phyloP scores from a whole-genome alignment of 2,797 vertebrate species.

The Neosilurus mollespiculum region DNA sequence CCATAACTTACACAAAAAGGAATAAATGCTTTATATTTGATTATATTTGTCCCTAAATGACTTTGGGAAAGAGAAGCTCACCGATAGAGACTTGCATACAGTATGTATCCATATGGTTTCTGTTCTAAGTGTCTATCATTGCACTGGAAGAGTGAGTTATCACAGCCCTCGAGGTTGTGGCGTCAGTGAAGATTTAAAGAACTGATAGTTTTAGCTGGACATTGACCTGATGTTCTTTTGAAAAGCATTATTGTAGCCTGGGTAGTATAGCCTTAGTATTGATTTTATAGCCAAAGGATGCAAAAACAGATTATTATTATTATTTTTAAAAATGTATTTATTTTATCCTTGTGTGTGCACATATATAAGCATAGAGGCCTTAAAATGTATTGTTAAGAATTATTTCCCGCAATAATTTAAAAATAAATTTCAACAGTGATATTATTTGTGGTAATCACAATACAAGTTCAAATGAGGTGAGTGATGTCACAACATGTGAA shows the following conservation, averaged over 20 bases:
- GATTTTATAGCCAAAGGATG: not conserved
- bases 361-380: not conserved
- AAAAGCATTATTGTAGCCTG: not conserved
- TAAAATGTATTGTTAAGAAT: not conserved
- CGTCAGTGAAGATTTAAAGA: not conserved
- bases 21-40: not conserved
- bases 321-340: no score
- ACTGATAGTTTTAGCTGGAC: slow-evolving; percentile 2
- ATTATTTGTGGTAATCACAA: not conserved
- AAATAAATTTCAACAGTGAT: no score
- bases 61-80: not conserved
- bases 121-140: not conserved
- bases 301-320: no score
- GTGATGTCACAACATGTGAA: not conserved
- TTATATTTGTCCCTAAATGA: not conserved
- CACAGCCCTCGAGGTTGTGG: not conserved
- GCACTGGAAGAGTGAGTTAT: not conserved
- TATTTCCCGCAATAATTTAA: no score
- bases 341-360: no score
- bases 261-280: not conserved
- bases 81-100: not conserved
- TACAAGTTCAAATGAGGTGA: not conserved
- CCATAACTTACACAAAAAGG: no score
- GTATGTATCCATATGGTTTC: not conserved
- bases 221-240: not conserved